Base-by-base conservation (phyloP, 2,113 vertebrate species). In the Sander lucioperca region DNA sequence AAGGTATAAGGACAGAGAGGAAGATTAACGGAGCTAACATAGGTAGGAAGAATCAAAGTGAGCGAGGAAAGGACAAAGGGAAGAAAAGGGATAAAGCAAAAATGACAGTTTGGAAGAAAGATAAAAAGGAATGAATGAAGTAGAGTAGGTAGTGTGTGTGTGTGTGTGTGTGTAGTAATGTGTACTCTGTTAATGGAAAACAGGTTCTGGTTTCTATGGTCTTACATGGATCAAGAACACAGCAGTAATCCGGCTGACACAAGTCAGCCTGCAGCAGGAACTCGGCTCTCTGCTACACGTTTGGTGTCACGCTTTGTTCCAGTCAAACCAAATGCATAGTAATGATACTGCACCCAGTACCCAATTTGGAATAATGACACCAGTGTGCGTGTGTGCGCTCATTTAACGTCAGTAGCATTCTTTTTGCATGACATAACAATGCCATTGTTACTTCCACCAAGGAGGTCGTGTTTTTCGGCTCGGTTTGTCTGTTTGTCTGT, bases 241-340 rank as follows among this genome's bases (percentile, higher is more conserved):
- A 73, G 53, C 7, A 4, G 73, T 50, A 67, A 90, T 89, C 51
- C n/a, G 67, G 21, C 72, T 83, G 89, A 79, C 84, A 54, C 56
- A 10, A 70, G 30, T 39, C 76, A 51, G 65, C 82, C 79, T 77
- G 79, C 81, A 84, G 86, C 63, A 58, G 45, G 33, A 74, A 72
- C n/a, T 59, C 67, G 6, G 54, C 56, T 62, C 71, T 82, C 39
- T 48, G 71, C 61, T 79, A 69, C 77, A 74, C n/a, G 63, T 82
- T 77, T 69, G 39, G 21, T 61, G 78, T 77, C 86, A 56, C 58
- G 27, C 66, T 92, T 62, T 47, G 30, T 91, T 85, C 33, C 68
- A 82, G 48, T 88, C 81, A 85, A 74, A 77, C 33, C 9, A 0
- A 68, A 70, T 51, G 18, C 68, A 66, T 1, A 23, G 21, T 62